Conservation (phyloP, 2,113 vertebrate genomes). For the Genyomyrus donnyi region DNA sequence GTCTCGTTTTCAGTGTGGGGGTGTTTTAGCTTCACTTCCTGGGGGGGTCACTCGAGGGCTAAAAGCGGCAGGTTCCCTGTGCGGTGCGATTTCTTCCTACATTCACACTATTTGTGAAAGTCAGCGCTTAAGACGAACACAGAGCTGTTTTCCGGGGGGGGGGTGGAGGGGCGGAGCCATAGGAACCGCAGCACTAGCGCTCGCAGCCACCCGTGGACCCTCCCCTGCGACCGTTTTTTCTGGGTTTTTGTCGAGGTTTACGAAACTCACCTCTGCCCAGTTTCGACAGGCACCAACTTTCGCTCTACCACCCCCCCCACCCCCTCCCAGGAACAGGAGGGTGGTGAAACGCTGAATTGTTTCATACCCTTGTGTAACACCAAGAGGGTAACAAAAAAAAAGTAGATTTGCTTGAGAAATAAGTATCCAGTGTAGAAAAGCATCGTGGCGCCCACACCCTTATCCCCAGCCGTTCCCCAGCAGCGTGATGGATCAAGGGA, state of each 20-base stretch:
- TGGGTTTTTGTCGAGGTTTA: not conserved
- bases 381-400: not conserved
- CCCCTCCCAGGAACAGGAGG: not conserved
- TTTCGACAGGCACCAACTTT: not conserved
- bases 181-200: not conserved
- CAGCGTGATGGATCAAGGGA: not conserved
- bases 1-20: not conserved
- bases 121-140: constrained; percentile 6
- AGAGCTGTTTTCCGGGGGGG: not conserved
- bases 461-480: not conserved
- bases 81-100: not conserved
- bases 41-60: not conserved
- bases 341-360: not conserved
- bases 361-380: not conserved
- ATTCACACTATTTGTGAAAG: not conserved
- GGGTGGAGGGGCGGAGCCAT: not conserved
- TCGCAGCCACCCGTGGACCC: not conserved
- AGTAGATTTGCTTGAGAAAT: not conserved
- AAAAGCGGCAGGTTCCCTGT: not conserved
- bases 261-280: not conserved
- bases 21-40: not conserved
- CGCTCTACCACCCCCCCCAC: not conserved
- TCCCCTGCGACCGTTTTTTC: not conserved
- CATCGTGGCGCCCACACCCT: not conserved
- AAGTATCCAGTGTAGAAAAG: not conserved